Evolutionary conservation across 2,888 invertebrate species (phyloP).

Genomic region (Candidula unifasciata): DNA sequence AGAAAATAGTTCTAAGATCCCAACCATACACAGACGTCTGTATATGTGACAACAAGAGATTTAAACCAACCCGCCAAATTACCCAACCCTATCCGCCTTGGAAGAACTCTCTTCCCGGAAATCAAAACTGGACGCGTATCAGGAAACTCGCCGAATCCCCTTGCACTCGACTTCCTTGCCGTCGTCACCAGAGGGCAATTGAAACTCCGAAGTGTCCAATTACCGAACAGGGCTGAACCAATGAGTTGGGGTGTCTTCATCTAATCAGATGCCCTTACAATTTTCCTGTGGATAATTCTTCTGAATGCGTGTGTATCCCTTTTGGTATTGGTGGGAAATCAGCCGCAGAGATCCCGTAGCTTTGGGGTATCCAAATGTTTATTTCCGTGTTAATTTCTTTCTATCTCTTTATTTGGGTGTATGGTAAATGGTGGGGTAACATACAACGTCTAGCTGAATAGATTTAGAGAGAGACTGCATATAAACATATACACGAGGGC

Average conservation of each 20-base stretch:
- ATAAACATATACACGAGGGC: no score
- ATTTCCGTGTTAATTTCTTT: constrained; percentile 28
- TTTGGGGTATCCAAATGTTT: constrained; percentile 34
- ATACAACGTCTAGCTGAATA: background rate
- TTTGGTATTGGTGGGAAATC: background rate
- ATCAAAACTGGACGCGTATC: constrained; percentile 12
- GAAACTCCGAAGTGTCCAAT: constrained; percentile 39
- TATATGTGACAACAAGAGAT: background rate
- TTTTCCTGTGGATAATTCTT: constrained; percentile 30
- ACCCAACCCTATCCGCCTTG: background rate
- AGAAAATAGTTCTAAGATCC: no score
- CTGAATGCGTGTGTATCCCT: background rate
- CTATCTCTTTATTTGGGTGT: background rate
- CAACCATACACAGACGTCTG: background rate
- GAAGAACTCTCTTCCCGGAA: background rate
- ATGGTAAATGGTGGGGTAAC: background rate
- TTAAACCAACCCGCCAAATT: background rate
- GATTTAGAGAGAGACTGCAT: no score
- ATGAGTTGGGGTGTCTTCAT: constrained; percentile 28
- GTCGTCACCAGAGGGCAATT: constrained; percentile 29
- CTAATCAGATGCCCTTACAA: constrained; percentile 40
- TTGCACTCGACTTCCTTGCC: constrained; percentile 37
- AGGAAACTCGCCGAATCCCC: constrained; percentile 47
- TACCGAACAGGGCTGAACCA: constrained; percentile 30
- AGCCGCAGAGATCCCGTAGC: background rate